Conservation (phyloP, 2,888 invertebrate genomes). For the Ischnura elegans region DNA sequence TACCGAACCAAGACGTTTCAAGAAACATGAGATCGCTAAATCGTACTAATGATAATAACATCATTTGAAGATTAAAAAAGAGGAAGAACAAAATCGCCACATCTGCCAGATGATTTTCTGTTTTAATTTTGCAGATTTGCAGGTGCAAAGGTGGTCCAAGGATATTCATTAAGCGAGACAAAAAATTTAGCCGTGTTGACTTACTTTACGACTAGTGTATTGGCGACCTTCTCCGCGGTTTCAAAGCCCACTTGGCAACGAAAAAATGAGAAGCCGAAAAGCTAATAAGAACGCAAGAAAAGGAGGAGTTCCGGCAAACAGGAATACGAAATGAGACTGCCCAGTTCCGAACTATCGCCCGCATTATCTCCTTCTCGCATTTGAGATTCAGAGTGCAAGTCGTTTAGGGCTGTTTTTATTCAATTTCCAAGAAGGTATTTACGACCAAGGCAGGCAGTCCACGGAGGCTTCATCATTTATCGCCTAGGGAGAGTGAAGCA, state of each 20-base stretch:
- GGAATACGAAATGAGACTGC: constrained; percentile 7
- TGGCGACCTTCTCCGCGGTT: neutral
- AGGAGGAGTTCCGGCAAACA: constrained; percentile 16
- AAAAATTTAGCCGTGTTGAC: too few species aligned
- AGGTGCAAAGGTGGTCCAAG: too few species aligned
- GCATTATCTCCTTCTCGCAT: constrained; percentile 1
- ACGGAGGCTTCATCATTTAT: neutral
- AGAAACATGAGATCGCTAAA: too few species aligned
- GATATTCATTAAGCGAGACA: too few species aligned
- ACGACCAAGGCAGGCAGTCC: neutral
- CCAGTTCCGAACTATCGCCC: neutral
- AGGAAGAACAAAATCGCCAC: too few species aligned
- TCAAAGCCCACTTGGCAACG: neutral
- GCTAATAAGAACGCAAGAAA: neutral
- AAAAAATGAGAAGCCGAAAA: neutral
- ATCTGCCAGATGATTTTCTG: too few species aligned
- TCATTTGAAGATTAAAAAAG: too few species aligned
- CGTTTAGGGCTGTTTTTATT: neutral
- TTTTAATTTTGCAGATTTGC: too few species aligned
- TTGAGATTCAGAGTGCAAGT: neutral
- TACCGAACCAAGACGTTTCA: too few species aligned
- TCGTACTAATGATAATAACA: too few species aligned
- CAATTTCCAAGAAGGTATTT: neutral
- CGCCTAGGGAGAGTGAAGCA: neutral
- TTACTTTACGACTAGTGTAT: too few species aligned